Base-by-base conservation (phyloP, 2,113 vertebrate species). In the Emydocephalus ijimae region DNA sequence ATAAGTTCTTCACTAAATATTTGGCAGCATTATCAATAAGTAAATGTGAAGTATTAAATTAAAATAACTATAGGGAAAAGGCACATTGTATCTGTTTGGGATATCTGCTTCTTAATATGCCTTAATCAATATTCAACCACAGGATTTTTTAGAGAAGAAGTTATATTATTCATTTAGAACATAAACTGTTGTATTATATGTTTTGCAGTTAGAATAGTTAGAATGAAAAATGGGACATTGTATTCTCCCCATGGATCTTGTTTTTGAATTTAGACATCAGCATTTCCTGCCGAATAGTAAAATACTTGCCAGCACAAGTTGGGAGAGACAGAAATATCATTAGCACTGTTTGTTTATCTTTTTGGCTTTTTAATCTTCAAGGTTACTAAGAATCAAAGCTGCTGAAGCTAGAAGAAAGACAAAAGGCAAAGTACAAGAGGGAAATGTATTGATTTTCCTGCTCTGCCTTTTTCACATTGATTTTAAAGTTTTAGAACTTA, bases 301-400 rank as follows among this genome's bases (percentile, higher is more conserved):
- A 97, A 96, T 96, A 96, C 95, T 97, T 96, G 95, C 96, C 96
- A 97, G 0, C 96, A 92, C 96, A 96, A 97, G 96, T 96, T 97
- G 96, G 95, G 95, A 90, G 50, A 96, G 93, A 94, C 92, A 93
- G 93, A 95, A 97, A 97, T 96, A 96, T 97, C 96, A 97, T 97
- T 97, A 96, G 94, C 96, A 96, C 97, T 74, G 95, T 96, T 96
- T 96, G 96, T 95, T 94, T 56, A 94, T 96, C 93, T 93, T 74
- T 55, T 21, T 52, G 39, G 57, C 39, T 69, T 89, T 90, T 92
- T 86, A 52, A 91, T 96, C 96, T 95, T 96, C 96, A 96, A 96
- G 96, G 97, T 97, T 97, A 97, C 95, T 56, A 91, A 96, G 94
- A 97, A 96, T 95, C 96, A 95, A 87, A 93, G 94, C 95, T 95